Base-by-base conservation (phyloP, 2,888 invertebrate species). In the Matsumyia berberina region DNA sequence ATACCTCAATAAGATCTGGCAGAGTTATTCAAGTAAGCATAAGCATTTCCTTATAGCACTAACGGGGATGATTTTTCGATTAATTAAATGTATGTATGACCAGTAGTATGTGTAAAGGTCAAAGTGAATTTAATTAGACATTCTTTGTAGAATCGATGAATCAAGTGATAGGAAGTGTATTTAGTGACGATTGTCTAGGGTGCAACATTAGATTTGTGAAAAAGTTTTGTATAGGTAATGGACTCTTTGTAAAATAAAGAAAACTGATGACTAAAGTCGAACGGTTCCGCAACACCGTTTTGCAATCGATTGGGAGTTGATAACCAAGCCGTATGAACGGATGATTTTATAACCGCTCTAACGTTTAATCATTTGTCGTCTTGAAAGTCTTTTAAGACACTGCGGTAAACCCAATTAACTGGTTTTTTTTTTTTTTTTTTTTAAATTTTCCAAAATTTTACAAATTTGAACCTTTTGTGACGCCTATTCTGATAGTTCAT, bases 101-200 rank as follows among this genome's bases (percentile, higher is more conserved):
- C 69, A 69, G 33, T 62, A 42, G 58, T 42, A 29, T 74, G 69
- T 55, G 12, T 6, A 76, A 46, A 69, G 80, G 69, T 80, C 80
- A 80, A 44, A 58, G 74, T 49, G 39, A 81, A 60, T 81, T 81
- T 35, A 78, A 81, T 81, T 76, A 69, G 66, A 67, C 42, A 29
- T 58, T 42, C 24, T 51, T 72, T 35, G 58, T 24, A 29, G 29
- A 73, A 12, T 19, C 37, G 69, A 69, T 55, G 31, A 74, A 31
- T 42, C 37, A 35, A 37, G 39, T 72, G 35, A 46, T n/a, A 8
- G n/a, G 39, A 42, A 51, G 12, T n/a, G 15, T 19, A 29, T 24
- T 53, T 15, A 39, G n/a, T 24, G 6, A 8, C 4, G 1, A 7
- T 31, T 11, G 6, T 53, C 55, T 29, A 31, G 24, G 24, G 24